Percentiles rank a stretch among this genome's conserved stretches.
Evolutionary conservation across 1,140 invertebrate species (phyloP).

Genomic region (Pseudachorutes palmiensis): DNA sequence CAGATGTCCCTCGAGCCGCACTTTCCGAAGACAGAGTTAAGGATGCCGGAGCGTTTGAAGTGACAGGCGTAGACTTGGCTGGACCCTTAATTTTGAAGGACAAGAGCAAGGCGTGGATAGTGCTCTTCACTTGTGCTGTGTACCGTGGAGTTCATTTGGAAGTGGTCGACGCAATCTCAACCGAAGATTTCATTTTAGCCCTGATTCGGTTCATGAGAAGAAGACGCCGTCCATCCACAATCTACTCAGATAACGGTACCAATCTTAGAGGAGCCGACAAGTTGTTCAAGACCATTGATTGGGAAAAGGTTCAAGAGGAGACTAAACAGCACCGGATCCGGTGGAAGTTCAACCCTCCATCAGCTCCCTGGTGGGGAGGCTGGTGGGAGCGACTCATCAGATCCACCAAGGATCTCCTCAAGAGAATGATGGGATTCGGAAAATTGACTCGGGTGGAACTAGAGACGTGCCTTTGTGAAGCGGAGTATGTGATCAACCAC

Average conservation of each 20-base stretch:
- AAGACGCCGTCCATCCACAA: conserved; percentile 21
- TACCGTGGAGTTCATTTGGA: conserved; percentile 45
- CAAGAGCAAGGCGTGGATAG: conserved; percentile 39
- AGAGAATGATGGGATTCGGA: conserved; percentile 37
- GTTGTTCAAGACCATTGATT: conserved; percentile 17
- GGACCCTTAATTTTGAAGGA: conserved; percentile 39
- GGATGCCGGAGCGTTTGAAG: conserved; percentile 40
- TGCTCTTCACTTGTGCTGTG: conserved; percentile 42
- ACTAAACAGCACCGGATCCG: background rate
- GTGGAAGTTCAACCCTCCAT: conserved; percentile 19
- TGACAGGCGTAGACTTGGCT: conserved; percentile 41
- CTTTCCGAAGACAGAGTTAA: conserved; percentile 39
- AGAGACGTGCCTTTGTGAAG: conserved; percentile 40
- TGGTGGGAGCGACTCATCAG: conserved; percentile 23
- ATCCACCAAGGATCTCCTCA: conserved; percentile 30
- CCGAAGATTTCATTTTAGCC: conserved; percentile 31
- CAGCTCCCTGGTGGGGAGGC: conserved; percentile 21
- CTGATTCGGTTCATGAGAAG: conserved; percentile 37
- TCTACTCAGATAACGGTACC: conserved; percentile 39
- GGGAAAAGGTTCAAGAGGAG: background rate
- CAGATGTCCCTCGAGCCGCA: conserved; percentile 22
- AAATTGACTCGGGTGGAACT: conserved; percentile 40
- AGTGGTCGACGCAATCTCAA: conserved; percentile 25
- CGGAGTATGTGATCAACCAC: conserved; percentile 40
- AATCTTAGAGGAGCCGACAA: conserved; percentile 28